Conservation (phyloP, 2,797 vertebrate species). For the Arrhamphus sclerolepis region DNA sequence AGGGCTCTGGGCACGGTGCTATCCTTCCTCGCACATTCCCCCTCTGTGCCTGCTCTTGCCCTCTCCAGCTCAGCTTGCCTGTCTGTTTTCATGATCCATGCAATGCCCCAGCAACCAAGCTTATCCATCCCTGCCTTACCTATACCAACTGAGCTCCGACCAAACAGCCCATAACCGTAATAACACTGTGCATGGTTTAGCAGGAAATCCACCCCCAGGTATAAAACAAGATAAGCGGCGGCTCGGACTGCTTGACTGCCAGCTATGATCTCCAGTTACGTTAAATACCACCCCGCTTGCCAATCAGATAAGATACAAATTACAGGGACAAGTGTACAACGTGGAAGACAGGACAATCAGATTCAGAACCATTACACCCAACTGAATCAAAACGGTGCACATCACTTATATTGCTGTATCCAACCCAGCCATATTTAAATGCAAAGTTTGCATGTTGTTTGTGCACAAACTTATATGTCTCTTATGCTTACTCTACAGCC, state of each 20-base stretch:
- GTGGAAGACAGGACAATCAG: constrained; percentile 23
- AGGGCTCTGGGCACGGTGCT: constrained; percentile 50
- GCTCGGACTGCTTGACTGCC: constrained; percentile 48
- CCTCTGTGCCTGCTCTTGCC: constrained; percentile 46
- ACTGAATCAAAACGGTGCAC: constrained; percentile 40
- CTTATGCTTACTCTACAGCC: too few species aligned
- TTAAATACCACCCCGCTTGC: constrained; percentile 53
- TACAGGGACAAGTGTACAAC: constrained; percentile 38
- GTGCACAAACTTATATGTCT: not conserved
- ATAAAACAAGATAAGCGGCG: constrained; percentile 41
- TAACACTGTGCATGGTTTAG: constrained; percentile 40
- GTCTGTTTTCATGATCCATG: constrained; percentile 56
- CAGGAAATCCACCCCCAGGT: constrained; percentile 33
- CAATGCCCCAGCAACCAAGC: constrained; percentile 23
- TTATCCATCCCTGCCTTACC: constrained; percentile 50
- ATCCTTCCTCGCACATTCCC: constrained; percentile 57
- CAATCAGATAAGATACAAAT: constrained; percentile 70
- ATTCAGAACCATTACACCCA: constrained; percentile 26
- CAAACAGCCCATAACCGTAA: constrained; percentile 48
- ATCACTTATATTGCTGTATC: constrained; percentile 11
- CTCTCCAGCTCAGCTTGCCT: constrained; percentile 43
- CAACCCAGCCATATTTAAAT: constrained; percentile 26
- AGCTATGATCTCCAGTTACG: constrained; percentile 53
- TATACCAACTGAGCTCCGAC: constrained; percentile 40
- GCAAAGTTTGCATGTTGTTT: constrained; percentile 1